A percentile compares a stretch with the other conserved stretches of the same genome.
phyloP scores from a whole-genome alignment of 2,888 invertebrate species.

The Hypomecis atomaria region DNA sequence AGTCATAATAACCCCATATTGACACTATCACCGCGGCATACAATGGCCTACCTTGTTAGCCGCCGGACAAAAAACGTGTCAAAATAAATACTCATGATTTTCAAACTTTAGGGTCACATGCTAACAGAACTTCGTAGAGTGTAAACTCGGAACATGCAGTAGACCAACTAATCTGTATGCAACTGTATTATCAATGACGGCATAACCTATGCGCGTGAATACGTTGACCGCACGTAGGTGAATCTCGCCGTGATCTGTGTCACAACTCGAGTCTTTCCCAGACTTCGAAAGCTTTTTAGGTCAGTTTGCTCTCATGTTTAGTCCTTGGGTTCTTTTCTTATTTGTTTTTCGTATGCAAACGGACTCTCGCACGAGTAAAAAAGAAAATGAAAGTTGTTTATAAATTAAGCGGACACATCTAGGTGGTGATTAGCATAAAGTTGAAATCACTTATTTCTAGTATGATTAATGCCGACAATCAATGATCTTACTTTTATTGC shows the following conservation, averaged over 20 bases:
- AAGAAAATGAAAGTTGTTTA: constrained; percentile 73
- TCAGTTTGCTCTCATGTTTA: constrained; percentile 67
- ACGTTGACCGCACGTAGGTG: constrained; percentile 47
- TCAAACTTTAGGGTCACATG: constrained; percentile 59
- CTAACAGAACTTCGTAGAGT: constrained; percentile 49
- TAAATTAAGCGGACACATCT: constrained; percentile 57
- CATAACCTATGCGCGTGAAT: constrained; percentile 33
- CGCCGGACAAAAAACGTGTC: constrained; percentile 74
- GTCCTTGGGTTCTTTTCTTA: constrained; percentile 65
- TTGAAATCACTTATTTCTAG: constrained; percentile 29
- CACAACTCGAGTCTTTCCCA: constrained; percentile 58
- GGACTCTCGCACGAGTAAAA: constrained; percentile 47
- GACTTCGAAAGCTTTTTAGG: constrained; percentile 56
- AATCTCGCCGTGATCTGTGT: constrained; percentile 62
- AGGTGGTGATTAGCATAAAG: constrained; percentile 54
- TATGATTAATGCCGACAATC: constrained; percentile 32
- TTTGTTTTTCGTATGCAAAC: constrained; percentile 52
- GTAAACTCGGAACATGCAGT: constrained; percentile 46
- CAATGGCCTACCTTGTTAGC: constrained; percentile 77
- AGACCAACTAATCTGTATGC: constrained; percentile 46
- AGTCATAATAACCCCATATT: constrained; percentile 71
- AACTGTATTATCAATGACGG: constrained; percentile 41
- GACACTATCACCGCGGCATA: constrained; percentile 74
- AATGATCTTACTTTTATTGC: constrained; percentile 34
- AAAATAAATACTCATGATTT: constrained; percentile 69